Percentiles rank a stretch among this genome's conserved stretches.
These are phyloP conservation scores for Sinhomidia bicolor DNA, from an alignment of 2,888 invertebrate species.

Conservation along the genomic window DNA sequence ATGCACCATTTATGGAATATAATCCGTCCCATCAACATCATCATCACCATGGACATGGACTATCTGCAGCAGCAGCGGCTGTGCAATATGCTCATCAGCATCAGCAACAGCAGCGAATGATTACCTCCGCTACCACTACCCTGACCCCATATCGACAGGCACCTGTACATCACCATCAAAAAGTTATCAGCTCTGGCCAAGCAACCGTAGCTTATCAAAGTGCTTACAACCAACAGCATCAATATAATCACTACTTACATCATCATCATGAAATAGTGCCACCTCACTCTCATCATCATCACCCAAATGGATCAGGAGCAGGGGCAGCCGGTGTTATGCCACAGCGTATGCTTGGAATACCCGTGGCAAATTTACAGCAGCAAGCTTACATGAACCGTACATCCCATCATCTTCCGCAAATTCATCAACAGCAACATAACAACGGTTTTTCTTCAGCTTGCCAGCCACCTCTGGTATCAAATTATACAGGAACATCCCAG, in stretches of 20 bases:
- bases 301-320: not conserved
- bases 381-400: slow-evolving; percentile 9
- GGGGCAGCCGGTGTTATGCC: slow-evolving; percentile 14
- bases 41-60: slow-evolving; percentile 41
- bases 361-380: slow-evolving; percentile 17
- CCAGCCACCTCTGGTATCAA: slow-evolving; percentile 22
- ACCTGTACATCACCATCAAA: slow-evolving; percentile 34
- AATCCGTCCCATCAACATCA: slow-evolving; percentile 3
- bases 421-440: slow-evolving; percentile 22
- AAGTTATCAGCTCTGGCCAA: slow-evolving; percentile 47
- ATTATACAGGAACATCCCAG: not conserved
- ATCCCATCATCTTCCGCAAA: not conserved
- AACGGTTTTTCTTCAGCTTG: not conserved
- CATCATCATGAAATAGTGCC: slow-evolving; percentile 41
- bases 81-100: slow-evolving; percentile 53
- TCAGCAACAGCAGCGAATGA: slow-evolving; percentile 40
- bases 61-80: slow-evolving; percentile 35
- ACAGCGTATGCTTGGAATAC: slow-evolving; percentile 47
- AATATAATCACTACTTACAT: slow-evolving; percentile 55
- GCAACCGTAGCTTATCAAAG: slow-evolving; percentile 53
- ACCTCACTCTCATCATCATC: slow-evolving; percentile 28
- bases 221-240: slow-evolving; percentile 58
- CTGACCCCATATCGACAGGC: not conserved
- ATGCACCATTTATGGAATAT: slow-evolving; percentile 42
- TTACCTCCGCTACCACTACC: not conserved